Evolutionary conservation across 2,113 vertebrate species (phyloP), one percentile per base, ranked within the genome.

Genomic region (Onychostoma macrolepis): DNA sequence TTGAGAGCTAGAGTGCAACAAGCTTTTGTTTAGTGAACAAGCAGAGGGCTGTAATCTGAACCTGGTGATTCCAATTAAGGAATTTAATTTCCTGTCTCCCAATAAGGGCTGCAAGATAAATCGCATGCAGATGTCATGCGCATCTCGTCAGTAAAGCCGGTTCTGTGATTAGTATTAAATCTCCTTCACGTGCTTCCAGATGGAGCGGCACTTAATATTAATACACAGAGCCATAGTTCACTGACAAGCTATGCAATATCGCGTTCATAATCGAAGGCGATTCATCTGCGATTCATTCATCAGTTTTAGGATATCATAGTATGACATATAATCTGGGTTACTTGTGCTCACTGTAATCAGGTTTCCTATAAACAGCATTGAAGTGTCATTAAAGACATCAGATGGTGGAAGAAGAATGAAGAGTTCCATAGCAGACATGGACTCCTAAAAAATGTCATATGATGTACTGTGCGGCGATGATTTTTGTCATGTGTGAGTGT

Each of bases 11-110:
- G 65, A 86, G 86, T 63, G 26, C 71, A 74, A 89, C 82, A 89
- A 65, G 83, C 78, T 71, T 86, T 75, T 72, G 86, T 85, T 65
- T 61, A 84, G 83, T 30, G 86, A 53, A 89, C 82, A 88, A 88
- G 90, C 83, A 86, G 75, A 87, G 83, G 84, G 63, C 87, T 38
- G 1, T 94, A 94, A 95, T 94, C 75, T 48, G 85, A 56, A 90
- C 74, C 85, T 53, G 82, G 91, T 95, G 95, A 95, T 90, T 94
- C 90, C 89, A 94, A 93, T 95, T 93, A 93, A 91, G 86, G 45
- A 92, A 92, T 90, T 93, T 2, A 81, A 88, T 87, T 89, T 87
- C 78, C 84, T 82, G 6, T 83, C 78, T 87, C 38, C 45, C n/a
- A n/a, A 77, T 21, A 36, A 36, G 36, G 36, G 36, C 36, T 36